Percentiles rank a stretch among this genome's conserved stretches.
Evolutionary conservation across 2,113 vertebrate genomes (phyloP).

Genomic region (Uria lomvia): DNA sequence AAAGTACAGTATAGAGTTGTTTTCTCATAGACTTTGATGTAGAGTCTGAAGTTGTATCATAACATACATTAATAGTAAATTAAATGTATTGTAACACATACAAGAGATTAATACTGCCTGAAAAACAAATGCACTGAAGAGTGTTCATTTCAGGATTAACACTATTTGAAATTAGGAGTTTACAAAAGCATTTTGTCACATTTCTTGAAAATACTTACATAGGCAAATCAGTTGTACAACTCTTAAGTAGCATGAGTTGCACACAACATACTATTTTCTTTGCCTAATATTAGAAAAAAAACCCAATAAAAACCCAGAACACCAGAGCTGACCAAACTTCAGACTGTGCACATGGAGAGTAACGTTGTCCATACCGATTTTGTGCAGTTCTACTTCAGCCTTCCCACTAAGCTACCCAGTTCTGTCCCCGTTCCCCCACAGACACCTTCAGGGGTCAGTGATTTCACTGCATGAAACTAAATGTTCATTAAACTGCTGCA

Average conservation of each 20-base stretch:
- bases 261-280: neutral
- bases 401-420: neutral
- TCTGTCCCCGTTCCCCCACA: neutral
- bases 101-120: neutral
- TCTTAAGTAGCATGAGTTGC: neutral
- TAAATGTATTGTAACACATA: neutral
- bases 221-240: neutral
- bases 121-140: neutral
- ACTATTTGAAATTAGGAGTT: neutral
- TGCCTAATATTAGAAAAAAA: neutral
- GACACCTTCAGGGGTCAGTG: neutral
- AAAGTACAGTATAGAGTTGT: neutral
- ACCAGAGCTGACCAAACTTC: neutral
- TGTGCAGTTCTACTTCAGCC: neutral
- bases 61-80: neutral
- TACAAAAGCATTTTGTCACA: neutral
- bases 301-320: neutral
- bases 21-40: neutral
- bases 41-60: neutral
- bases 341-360: neutral
- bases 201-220: neutral
- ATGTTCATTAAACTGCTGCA: neutral
- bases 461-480: neutral
- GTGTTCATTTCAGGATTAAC: neutral
- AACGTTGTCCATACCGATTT: rapidly evolving